These are phyloP conservation scores for Epinotia demarniana DNA, from an alignment of 2,888 invertebrate genomes.

Conservation along the genomic window DNA sequence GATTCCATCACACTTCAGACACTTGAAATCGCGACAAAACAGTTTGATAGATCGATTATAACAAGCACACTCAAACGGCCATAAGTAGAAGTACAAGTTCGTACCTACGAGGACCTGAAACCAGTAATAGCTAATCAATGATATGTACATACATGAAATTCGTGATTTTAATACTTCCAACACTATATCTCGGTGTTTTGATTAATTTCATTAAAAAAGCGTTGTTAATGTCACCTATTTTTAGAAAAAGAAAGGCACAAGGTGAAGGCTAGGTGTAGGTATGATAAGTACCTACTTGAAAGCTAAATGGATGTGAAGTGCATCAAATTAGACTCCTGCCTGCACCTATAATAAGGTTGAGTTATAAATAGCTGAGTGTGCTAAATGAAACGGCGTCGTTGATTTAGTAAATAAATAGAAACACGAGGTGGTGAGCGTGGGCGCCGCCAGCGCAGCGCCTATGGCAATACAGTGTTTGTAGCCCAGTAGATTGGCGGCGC, in stretches of 20 bases:
- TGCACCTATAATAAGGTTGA: constrained; percentile 68
- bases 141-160: background rate
- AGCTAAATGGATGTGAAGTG: constrained; percentile 11
- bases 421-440: constrained; percentile 54
- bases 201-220: background rate
- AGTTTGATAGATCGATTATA: constrained; percentile 29
- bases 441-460: constrained; percentile 46
- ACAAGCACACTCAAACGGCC: background rate
- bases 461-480: background rate
- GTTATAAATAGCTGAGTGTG: constrained; percentile 65
- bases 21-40: constrained; percentile 17
- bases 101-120: background rate
- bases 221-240: background rate
- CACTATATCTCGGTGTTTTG: background rate
- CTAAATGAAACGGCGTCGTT: constrained; percentile 58
- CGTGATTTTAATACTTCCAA: background rate
- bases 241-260: background rate
- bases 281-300: background rate
- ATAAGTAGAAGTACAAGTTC: background rate
- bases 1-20: constrained; percentile 25
- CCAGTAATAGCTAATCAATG: background rate
- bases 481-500: background rate
- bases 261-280: background rate
- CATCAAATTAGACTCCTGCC: constrained; percentile 54
- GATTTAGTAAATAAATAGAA: constrained; percentile 70